Percentiles rank a stretch among this genome's conserved stretches.
phyloP scores from a whole-genome alignment of 2,113 vertebrate species.

The Sebastes schlegelii region DNA sequence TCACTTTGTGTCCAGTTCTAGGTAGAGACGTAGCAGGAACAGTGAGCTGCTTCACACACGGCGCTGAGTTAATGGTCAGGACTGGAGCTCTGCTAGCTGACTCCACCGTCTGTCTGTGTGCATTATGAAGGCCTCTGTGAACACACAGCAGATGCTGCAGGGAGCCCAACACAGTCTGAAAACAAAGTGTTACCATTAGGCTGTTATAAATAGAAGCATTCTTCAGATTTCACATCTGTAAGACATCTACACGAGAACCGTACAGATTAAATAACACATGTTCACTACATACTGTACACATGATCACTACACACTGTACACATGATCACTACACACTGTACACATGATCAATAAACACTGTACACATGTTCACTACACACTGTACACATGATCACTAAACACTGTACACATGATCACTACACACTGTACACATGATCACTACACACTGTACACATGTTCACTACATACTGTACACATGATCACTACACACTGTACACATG shows the following conservation, averaged over 20 bases:
- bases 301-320: too few species aligned
- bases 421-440: too few species aligned
- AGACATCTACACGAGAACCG: slow-evolving; percentile 17
- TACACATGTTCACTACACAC: too few species aligned
- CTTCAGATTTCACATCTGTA: slow-evolving; percentile 31
- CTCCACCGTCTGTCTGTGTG: slow-evolving; percentile 30
- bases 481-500: too few species aligned
- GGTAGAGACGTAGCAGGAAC: slow-evolving; percentile 1
- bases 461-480: too few species aligned
- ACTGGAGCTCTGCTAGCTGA: slow-evolving; percentile 1
- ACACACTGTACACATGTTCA: too few species aligned
- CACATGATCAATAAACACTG: not conserved
- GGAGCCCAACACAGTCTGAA: slow-evolving; percentile 9
- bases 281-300: not conserved
- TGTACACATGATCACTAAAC: too few species aligned
- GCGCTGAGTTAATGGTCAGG: slow-evolving; percentile 19
- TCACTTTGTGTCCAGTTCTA: not conserved
- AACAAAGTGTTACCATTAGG: slow-evolving; percentile 31
- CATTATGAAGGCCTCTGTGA: slow-evolving; percentile 37
- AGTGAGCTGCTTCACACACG: slow-evolving; percentile 7
- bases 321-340: not conserved
- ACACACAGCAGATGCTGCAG: slow-evolving; percentile 42
- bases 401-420: too few species aligned
- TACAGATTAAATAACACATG: not conserved
- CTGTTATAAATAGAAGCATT: slow-evolving; percentile 13